Percentiles rank a stretch among this genome's conserved stretches.
These are phyloP conservation scores for Hyposmocoma kahamanoa DNA, from an alignment of 1,140 invertebrate genomes.

Conservation along the genomic window DNA sequence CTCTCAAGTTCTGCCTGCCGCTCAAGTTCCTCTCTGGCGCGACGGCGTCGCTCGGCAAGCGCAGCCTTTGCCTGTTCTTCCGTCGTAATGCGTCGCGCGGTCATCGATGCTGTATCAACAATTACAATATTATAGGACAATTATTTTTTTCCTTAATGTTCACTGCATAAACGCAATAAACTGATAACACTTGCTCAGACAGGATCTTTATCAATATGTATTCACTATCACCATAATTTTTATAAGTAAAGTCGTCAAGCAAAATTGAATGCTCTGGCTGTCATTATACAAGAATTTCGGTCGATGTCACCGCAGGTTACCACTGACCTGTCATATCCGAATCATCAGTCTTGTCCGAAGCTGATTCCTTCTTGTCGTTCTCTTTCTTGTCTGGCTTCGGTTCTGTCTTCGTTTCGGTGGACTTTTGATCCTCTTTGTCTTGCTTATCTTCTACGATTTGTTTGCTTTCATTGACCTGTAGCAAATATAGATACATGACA, in stretches of 20 bases:
- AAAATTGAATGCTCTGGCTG: too few relatives aligned
- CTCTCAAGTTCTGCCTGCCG: slow-evolving; percentile 88
- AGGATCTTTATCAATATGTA: too few relatives aligned
- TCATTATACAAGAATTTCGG: too few relatives aligned
- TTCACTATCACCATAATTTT: background rate
- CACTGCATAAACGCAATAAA: too few relatives aligned
- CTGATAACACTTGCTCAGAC: too few relatives aligned
- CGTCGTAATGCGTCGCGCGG: slow-evolving; percentile 85
- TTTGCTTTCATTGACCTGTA: slow-evolving; percentile 50
- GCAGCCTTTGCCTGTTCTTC: slow-evolving; percentile 93
- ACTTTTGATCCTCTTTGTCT: slow-evolving; percentile 15
- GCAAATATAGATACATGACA: too few relatives aligned
- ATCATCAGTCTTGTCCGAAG: slow-evolving; percentile 58
- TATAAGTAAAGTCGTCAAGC: background rate
- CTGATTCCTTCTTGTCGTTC: slow-evolving; percentile 35
- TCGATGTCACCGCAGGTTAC: too few relatives aligned
- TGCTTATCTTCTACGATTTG: slow-evolving; percentile 37
- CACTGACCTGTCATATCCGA: slow-evolving; percentile 61
- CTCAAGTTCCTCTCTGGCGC: slow-evolving; percentile 90
- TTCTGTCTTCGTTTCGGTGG: slow-evolving; percentile 16
- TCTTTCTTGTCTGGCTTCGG: slow-evolving; percentile 12
- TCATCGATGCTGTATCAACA: slow-evolving; percentile 79
- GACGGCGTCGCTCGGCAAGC: slow-evolving; percentile 86
- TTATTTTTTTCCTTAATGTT: too few relatives aligned
- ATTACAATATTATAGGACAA: too few relatives aligned